Base-by-base conservation (phyloP, 2,113 vertebrate species). In the Passer montanus region DNA sequence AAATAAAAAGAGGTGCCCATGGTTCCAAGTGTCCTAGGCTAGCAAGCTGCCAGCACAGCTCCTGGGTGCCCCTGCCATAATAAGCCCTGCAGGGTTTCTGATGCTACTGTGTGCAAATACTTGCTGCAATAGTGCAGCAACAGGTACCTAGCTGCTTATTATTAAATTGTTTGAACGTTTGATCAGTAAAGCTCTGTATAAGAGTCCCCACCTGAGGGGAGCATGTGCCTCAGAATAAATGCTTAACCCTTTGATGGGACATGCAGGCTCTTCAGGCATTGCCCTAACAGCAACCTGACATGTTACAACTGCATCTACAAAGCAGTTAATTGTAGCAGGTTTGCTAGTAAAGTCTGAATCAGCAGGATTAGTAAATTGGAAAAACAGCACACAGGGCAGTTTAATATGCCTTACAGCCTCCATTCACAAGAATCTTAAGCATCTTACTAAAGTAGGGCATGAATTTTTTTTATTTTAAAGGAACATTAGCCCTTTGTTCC, bases 391-490 rank as follows among this genome's bases (percentile, higher is more conserved):
- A 78, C 31, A 55, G 37, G 72, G 79, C 76, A 85, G 78, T 92
- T 94, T 88, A 90, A 88, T 63, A 74, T 91, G 85, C 89, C 91
- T 92, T 89, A 87, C 55, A 96, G 87, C 72, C 75, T 79, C 75
- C 91, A 93, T 95, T 96, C 92, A 97, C 68, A 81, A 96, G 88
- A 96, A 96, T 86, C 59, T 85, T 96, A 96, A 96, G 96, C 93
- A 96, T 70, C 78, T 97, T 96, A 97, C 74, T 86, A 31, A 97
- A 97, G 70, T 91, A 93, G 96, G 94, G 75, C 79, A 90, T 53
- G 47, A 64, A n/a, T 91, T 92, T 83, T 83, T 85, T 91, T 91
- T 73, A 84, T 88, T 92, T 95, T 80, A 94, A 92, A 85, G 89
- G 26, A 97, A 91, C 52, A 85, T 95, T 96, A 90, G 87, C 41